A percentile compares a stretch with the other conserved stretches of the same genome.
phyloP scores from a whole-genome alignment of 2,888 invertebrate species.

The Desoria tigrina region DNA sequence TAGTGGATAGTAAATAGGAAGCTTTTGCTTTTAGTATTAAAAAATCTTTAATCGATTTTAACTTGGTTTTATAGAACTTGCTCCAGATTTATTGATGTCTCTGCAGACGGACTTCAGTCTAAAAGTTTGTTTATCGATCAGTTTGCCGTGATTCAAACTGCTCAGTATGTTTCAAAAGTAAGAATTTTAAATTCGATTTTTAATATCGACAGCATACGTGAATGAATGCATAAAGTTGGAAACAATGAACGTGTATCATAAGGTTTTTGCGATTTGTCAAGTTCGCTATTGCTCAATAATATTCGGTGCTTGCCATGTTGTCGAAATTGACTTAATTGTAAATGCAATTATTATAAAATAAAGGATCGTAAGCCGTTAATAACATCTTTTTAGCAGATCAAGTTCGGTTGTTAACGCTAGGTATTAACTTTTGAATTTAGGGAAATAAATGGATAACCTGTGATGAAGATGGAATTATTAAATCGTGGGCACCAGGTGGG shows the following conservation, averaged over 20 bases:
- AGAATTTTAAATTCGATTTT: not conserved
- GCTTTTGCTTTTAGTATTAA: too few species aligned
- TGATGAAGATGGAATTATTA: conserved; percentile 41
- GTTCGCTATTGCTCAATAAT: too few species aligned
- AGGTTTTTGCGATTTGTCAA: too few species aligned
- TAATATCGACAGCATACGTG: too few species aligned
- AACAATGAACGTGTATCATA: too few species aligned
- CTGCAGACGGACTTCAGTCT: conserved; percentile 27
- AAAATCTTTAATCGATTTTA: not conserved
- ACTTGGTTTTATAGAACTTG: conserved; percentile 24
- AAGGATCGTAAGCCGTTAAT: too few species aligned
- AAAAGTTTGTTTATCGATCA: conserved; percentile 36
- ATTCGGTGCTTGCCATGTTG: not conserved
- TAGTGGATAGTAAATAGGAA: too few species aligned
- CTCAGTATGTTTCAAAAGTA: conserved; percentile 29
- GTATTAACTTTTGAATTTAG: too few species aligned
- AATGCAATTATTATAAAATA: conserved; percentile 2
- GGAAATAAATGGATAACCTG: conserved; percentile 43
- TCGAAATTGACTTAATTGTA: not conserved
- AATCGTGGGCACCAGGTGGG: conserved; percentile 32
- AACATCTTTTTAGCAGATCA: too few species aligned
- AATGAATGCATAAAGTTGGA: too few species aligned
- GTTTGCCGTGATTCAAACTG: conserved; percentile 37
- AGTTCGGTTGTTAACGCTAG: too few species aligned
- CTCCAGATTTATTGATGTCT: conserved; percentile 28